Conservation (phyloP, 2,113 vertebrate genomes). For the Stegostoma tigrinum region DNA sequence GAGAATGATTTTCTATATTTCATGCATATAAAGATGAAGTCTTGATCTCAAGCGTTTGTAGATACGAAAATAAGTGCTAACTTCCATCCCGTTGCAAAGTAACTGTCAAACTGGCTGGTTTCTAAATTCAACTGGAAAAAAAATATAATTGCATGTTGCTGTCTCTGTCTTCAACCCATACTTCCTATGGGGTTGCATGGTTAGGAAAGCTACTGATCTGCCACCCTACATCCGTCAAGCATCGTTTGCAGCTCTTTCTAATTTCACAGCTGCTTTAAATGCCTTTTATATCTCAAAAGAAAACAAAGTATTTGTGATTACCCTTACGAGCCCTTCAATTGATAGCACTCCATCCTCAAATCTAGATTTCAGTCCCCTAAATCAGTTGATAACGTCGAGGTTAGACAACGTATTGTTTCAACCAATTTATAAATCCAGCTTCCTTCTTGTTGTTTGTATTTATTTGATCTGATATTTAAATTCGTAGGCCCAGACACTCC, state of each 20-base stretch:
- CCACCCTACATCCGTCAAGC: not conserved
- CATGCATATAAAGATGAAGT: conserved; percentile 23
- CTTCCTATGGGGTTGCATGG: not conserved
- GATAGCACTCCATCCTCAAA: not conserved
- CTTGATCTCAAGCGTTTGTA: not conserved
- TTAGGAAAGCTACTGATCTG: not conserved
- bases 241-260: conserved; percentile 21
- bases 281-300: not conserved
- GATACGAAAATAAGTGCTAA: conserved; percentile 21
- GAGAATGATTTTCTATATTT: not conserved
- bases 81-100: not conserved
- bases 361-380: not conserved
- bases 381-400: not conserved
- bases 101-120: not conserved
- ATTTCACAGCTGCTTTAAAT: conserved; percentile 8
- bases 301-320: not conserved
- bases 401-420: not conserved
- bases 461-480: not conserved
- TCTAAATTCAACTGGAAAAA: conserved; percentile 17
- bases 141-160: conserved; percentile 17
- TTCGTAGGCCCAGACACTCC: too few species aligned
- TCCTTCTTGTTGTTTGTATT: not conserved
- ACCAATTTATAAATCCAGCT: not conserved
- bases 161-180: not conserved
- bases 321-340: not conserved